Conservation (phyloP, 2,888 invertebrate species). For the Mythimna impura region DNA sequence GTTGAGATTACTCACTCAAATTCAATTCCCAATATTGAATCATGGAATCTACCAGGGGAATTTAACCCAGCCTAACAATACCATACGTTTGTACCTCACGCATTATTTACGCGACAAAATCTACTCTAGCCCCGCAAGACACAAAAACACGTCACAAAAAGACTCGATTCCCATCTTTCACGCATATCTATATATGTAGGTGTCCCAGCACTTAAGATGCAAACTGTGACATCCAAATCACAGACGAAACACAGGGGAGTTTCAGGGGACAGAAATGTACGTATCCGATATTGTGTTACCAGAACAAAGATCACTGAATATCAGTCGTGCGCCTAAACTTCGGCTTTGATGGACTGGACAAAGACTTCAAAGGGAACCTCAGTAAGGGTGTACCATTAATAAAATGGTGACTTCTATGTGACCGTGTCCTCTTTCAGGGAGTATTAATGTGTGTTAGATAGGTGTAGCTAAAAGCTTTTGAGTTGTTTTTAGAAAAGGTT, state of each 20-base stretch:
- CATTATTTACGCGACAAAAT: slow-evolving; percentile 53
- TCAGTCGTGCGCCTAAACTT: slow-evolving; percentile 60
- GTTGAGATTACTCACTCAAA: slow-evolving; percentile 1
- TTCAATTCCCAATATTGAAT: slow-evolving; percentile 28
- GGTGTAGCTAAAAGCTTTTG: slow-evolving; percentile 25
- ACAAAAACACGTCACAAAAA: slow-evolving; percentile 54
- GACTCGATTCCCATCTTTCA: slow-evolving; percentile 44
- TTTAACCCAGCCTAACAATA: slow-evolving; percentile 40
- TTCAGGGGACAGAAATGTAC: slow-evolving; percentile 66
- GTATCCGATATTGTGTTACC: slow-evolving; percentile 78
- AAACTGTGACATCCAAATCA: slow-evolving; percentile 81
- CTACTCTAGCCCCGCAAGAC: slow-evolving; percentile 35
- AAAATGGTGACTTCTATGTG: slow-evolving; percentile 53
- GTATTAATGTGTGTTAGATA: slow-evolving; percentile 37
- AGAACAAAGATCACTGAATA: slow-evolving; percentile 69
- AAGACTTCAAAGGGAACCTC: slow-evolving; percentile 63
- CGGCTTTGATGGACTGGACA: slow-evolving; percentile 70
- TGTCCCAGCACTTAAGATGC: slow-evolving; percentile 82
- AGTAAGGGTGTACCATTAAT: slow-evolving; percentile 56
- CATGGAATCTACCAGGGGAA: slow-evolving; percentile 27
- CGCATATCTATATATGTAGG: slow-evolving; percentile 56
- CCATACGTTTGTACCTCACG: slow-evolving; percentile 33
- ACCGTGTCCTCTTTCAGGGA: slow-evolving; percentile 32
- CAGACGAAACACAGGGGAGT: slow-evolving; percentile 74
- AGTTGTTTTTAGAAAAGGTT: slow-evolving; percentile 5